Conservation (phyloP, 64 coral and sea anemone genomes). For the Montipora cactus region DNA sequence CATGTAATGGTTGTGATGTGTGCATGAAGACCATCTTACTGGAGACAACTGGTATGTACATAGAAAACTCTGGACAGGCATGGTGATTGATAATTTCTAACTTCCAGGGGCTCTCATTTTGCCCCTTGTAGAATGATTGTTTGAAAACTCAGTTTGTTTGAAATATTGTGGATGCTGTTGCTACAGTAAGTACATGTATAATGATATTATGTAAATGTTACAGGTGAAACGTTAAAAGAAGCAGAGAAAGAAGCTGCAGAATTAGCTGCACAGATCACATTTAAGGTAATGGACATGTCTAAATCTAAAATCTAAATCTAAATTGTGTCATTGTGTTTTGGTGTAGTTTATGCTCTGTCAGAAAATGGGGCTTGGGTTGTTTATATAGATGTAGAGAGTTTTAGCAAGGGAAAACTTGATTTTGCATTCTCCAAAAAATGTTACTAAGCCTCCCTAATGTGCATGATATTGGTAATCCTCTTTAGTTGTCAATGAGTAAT, state of each 20-base stretch:
- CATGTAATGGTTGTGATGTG: constrained; percentile 75
- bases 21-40: constrained; percentile 66
- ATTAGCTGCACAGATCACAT: constrained; percentile 89
- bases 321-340: too few species aligned
- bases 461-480: too few species aligned
- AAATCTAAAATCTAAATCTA: too few species aligned
- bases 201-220: background rate
- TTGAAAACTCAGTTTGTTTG: background rate
- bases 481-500: too few species aligned
- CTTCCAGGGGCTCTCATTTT: too few species aligned
- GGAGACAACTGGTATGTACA: constrained; percentile 62
- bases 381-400: too few species aligned
- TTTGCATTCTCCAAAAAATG: too few species aligned
- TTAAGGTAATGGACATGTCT: constrained; percentile 61
- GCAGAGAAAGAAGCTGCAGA: constrained; percentile 86
- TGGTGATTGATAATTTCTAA: background rate
- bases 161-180: background rate
- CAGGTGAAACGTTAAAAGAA: constrained; percentile 81
- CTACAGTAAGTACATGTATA: background rate
- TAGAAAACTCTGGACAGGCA: background rate
- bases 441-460: too few species aligned
- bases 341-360: too few species aligned
- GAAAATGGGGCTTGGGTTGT: too few species aligned
- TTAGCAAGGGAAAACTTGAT: too few species aligned
- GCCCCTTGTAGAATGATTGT: background rate